Evolutionary conservation across 2,113 vertebrate genomes (phyloP).

Genomic region (Siniperca knerii): DNA sequence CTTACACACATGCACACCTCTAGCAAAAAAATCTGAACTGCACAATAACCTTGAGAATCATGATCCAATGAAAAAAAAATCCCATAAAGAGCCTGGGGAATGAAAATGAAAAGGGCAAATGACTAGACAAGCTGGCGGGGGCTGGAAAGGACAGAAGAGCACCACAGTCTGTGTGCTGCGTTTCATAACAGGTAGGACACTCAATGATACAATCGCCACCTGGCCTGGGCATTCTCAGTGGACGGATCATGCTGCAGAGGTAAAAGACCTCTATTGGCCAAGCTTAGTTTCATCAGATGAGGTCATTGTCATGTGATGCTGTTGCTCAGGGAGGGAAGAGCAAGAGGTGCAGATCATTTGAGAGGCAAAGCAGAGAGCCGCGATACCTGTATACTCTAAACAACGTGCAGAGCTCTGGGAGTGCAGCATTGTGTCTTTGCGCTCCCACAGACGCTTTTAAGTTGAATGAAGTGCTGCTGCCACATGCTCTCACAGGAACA

Average conservation of each 20-base stretch:
- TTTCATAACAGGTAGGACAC: constrained; percentile 64
- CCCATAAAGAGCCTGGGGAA: constrained; percentile 56
- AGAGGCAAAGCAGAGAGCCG: constrained; percentile 71
- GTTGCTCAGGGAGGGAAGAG: constrained; percentile 38
- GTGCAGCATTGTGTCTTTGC: not conserved
- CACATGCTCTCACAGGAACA: not conserved
- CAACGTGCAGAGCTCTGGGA: constrained; percentile 30
- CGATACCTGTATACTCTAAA: constrained; percentile 59
- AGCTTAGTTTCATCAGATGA: constrained; percentile 45
- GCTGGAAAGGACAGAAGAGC: constrained; percentile 52
- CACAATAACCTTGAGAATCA: constrained; percentile 66
- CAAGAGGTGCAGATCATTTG: constrained; percentile 67
- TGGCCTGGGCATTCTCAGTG: constrained; percentile 16
- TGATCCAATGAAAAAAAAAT: constrained; percentile 47
- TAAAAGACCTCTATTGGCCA: constrained; percentile 14
- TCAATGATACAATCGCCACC: constrained; percentile 55
- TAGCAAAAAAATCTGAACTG: constrained; percentile 27
- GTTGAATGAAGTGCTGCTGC: not conserved
- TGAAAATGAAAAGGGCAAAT: constrained; percentile 72
- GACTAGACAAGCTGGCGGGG: constrained; percentile 60
- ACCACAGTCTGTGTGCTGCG: constrained; percentile 18
- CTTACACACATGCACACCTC: constrained; percentile 60
- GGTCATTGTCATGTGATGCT: constrained; percentile 66
- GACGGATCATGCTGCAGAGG: constrained; percentile 30
- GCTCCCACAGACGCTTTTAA: constrained; percentile 29